Evolutionary conservation across 1,140 invertebrate species (phyloP).

Genomic region (Oncopeltus fasciatus): DNA sequence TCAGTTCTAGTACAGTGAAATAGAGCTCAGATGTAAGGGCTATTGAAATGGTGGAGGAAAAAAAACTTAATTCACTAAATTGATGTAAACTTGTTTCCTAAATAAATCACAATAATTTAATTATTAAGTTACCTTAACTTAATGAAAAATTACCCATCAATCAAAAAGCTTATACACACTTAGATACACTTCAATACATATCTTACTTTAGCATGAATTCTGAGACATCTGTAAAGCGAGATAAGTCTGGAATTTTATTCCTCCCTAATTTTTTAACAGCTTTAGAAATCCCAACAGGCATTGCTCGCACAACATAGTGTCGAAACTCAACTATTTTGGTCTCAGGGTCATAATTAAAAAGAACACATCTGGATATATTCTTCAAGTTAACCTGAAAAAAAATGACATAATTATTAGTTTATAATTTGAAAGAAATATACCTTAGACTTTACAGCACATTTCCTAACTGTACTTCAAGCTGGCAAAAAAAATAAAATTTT

Average conservation of each 20-base stretch:
- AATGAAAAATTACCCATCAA: no score
- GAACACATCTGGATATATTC: conserved; percentile 73
- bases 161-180: no score
- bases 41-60: no score
- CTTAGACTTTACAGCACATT: not conserved
- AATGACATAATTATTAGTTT: not conserved
- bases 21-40: no score
- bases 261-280: conserved; percentile 88
- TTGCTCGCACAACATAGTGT: conserved; percentile 74
- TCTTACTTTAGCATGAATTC: conserved; percentile 79
- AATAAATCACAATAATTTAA: no score
- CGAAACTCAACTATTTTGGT: conserved; percentile 82
- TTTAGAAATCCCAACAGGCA: conserved; percentile 77
- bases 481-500: not conserved
- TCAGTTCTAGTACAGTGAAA: no score
- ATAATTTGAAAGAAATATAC: not conserved
- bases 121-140: no score
- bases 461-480: not conserved
- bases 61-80: no score
- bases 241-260: conserved; percentile 80
- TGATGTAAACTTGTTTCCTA: no score
- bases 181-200: no score
- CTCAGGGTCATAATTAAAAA: conserved; percentile 78
- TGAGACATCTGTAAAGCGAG: conserved; percentile 71
- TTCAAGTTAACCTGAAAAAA: conserved; percentile 65